phyloP scores from a whole-genome alignment of 2,113 vertebrate genomes.

The Colossoma macropomum region DNA sequence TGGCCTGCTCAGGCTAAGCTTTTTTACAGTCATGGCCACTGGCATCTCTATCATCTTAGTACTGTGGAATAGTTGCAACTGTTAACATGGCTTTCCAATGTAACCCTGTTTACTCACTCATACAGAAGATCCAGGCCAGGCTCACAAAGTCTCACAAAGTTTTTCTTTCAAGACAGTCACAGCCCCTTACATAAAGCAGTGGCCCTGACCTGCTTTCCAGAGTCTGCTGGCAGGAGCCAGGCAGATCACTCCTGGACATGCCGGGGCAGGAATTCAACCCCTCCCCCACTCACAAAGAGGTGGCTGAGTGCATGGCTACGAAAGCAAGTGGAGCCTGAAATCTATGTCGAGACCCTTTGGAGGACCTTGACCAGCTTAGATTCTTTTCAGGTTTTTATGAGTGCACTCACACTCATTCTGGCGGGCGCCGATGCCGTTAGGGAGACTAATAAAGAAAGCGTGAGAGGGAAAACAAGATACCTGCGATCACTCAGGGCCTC shows the following conservation, averaged over 20 bases:
- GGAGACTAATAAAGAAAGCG: neutral
- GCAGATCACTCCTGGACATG: conserved; percentile 11
- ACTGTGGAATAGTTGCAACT: neutral
- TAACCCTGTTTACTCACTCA: neutral
- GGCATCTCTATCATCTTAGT: neutral
- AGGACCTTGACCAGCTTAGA: conserved; percentile 23
- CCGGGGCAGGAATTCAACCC: neutral
- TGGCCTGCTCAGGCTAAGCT: neutral
- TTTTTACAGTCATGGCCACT: neutral
- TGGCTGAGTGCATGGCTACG: neutral
- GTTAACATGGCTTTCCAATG: neutral
- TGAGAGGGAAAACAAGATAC: neutral
- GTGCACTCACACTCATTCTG: neutral
- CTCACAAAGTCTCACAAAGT: conserved; percentile 8
- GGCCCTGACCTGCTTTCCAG: conserved; percentile 18
- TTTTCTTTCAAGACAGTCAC: neutral
- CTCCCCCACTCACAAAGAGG: neutral
- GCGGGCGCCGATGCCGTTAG: neutral
- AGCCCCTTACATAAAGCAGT: conserved; percentile 25
- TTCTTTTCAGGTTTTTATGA: conserved; percentile 1
- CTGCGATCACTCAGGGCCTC: neutral
- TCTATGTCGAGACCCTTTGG: conserved; percentile 24
- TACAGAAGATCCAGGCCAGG: neutral
- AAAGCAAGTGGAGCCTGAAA: conserved; percentile 11
- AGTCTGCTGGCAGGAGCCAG: conserved; percentile 9